phyloP scores from a whole-genome alignment of 2,888 invertebrate genomes.

The Salpingus planirostris region DNA sequence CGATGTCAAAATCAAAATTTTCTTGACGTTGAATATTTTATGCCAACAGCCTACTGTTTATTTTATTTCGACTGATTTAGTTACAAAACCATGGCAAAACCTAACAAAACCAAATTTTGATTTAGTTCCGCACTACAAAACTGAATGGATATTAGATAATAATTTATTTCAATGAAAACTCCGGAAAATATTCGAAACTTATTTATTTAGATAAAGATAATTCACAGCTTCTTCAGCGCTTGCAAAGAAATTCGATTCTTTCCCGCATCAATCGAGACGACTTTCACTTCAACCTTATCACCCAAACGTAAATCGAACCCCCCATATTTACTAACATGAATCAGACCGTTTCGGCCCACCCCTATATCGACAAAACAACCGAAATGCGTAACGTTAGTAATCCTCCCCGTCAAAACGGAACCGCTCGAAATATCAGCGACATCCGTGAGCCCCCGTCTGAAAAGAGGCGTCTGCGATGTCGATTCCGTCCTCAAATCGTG shows the following conservation, averaged over 20 bases:
- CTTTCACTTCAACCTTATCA: constrained; percentile 58
- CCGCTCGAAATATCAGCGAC: constrained; percentile 57
- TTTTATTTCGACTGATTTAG: no score
- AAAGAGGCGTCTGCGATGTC: constrained; percentile 60
- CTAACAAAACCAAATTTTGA: no score
- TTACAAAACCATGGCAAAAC: no score
- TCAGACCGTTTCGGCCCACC: constrained; percentile 59
- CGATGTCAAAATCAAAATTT: no score
- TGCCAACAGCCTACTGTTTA: no score
- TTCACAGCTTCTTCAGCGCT: no score
- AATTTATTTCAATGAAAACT: no score
- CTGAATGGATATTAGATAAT: no score
- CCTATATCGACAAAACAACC: constrained; percentile 88
- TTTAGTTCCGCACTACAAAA: no score
- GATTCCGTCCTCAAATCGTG: constrained; percentile 65
- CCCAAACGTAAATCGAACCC: constrained; percentile 53
- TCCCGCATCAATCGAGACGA: constrained; percentile 49
- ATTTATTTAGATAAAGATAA: no score
- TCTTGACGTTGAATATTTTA: no score
- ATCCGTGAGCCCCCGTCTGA: constrained; percentile 61
- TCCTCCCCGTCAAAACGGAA: constrained; percentile 61
- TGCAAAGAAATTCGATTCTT: constrained; percentile 45
- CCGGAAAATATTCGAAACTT: no score
- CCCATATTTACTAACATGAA: constrained; percentile 55
- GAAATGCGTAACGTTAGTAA: constrained; percentile 80